Conservation (phyloP, 1,140 invertebrate species). For the Bombus consobrinus region DNA sequence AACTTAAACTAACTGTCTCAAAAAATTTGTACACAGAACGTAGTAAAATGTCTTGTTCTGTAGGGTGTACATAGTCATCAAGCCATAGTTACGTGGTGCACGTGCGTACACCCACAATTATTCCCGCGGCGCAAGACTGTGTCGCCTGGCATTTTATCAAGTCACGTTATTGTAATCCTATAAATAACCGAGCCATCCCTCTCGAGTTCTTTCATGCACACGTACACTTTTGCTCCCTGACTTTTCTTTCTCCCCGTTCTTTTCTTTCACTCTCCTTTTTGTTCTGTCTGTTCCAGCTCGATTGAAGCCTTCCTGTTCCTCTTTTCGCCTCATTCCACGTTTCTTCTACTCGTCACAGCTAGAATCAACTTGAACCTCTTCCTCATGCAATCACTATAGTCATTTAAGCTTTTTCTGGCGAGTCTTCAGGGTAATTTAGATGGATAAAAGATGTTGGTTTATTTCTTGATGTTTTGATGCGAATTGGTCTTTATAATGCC, state of each 20-base stretch:
- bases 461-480: not conserved
- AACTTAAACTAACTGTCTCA: too few species aligned
- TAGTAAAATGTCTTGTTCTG: not conserved
- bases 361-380: not conserved
- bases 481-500: not conserved
- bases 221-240: slow-evolving; percentile 11
- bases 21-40: not conserved
- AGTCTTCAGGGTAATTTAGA: slow-evolving; percentile 11
- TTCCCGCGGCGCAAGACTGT: slow-evolving; percentile 63
- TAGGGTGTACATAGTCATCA: slow-evolving; percentile 10
- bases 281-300: not conserved
- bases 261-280: slow-evolving; percentile 20
- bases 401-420: not conserved
- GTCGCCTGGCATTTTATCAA: slow-evolving; percentile 72
- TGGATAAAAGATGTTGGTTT: not conserved
- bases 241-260: not conserved
- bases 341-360: not conserved
- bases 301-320: slow-evolving; percentile 1
- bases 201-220: not conserved
- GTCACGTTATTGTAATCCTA: slow-evolving; percentile 76
- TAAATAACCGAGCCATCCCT: slow-evolving; percentile 70
- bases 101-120: slow-evolving; percentile 63
- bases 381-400: not conserved
- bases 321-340: slow-evolving; percentile 1
- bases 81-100: slow-evolving; percentile 47